Base-by-base conservation (phyloP, 2,797 vertebrate species). In the Rhabdophis nuchalis region DNA sequence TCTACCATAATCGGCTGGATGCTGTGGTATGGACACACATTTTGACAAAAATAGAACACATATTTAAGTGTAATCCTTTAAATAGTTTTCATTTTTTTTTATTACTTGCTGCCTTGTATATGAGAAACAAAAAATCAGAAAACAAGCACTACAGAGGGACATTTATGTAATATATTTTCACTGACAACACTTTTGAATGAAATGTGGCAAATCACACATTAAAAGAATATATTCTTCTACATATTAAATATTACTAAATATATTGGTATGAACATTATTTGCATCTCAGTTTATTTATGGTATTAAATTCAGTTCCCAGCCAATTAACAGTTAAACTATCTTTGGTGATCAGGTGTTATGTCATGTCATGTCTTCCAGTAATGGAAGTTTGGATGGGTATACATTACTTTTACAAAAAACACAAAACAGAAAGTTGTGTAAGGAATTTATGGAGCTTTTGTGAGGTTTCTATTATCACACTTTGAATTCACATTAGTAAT, bases 1-100 rank as follows among this genome's bases (percentile, higher is more conserved):
- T 99, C 14, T 99, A 98, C 93, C 96, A 95, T 0, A 98, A 97
- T 96, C 98, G 95, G 0, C 95, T 98, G 94, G 99, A 99, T 0
- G 99, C 99, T 23, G 97, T 99, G 98, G 99, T 99, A 95, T 95
- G 98, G 95, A 91, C 85, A 86, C 25, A 91, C 94, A 91, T 93
- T 29, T 52, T 87, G 41, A 46, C 56, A 57, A 56, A 46, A 25
- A 29, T 93, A 77, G 82, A 77, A 56, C 54, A 16, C 2, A 8
- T 18, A 41, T 61, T 16, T 85, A 23, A 61, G 50, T 52, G n/a
- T 20, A 46, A 29, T 60, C 58, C 64, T 91, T 58, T 54, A 64
- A 36, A 64, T 77, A 46, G 54, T n/a, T 90, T 85, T 52, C 14
- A 29, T 60, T 20, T 72, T 20, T 36, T 23, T 23, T 1, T 57